Base-by-base conservation (phyloP, 2,797 vertebrate genomes). In the Aplochiton taeniatus region DNA sequence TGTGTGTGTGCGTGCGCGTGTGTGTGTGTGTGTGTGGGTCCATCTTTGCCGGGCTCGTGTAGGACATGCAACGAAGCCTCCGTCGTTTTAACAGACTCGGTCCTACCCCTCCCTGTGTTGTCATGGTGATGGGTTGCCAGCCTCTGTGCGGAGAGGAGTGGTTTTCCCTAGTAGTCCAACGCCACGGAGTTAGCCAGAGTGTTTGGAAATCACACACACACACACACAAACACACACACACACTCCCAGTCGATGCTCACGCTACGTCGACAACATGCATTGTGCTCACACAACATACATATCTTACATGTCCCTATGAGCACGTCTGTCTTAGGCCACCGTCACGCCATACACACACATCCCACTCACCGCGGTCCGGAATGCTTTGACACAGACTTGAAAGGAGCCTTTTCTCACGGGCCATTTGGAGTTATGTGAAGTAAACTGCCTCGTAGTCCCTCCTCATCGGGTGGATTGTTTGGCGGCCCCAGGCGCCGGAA, bases 101-200 rank as follows among this genome's bases (percentile, higher is more conserved):
- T 83, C 79, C 79, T 88, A 77, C 85, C 84, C 80, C 82, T 87
- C 16, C 81, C 81, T 76, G 86, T 82, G 88, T 89, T 90, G 89
- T 89, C 87, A 89, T 91, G 87, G 87, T 87, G 85, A 89, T 84
- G 78, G 85, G 87, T 86, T 88, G 73, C 82, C 82, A 86, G 83
- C 83, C 86, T 87, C 87, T 86, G 84, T 88, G 85, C 88, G 86
- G 83, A 76, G 72, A 85, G 85, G 81, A 75, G 78, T 83, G 74
- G 81, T 83, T 71, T 81, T 85, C 76, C 76, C 79, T 84, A 76
- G 63, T 70, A 83, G 79, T 78, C 74, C 81, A 82, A 82, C 84
- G 46, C 13, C 9, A 2, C 9, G 9, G 13, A 48, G 13, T 48
- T 11, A 11, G 10, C 10, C 3, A 9, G 13, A 3, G 46, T 8